Percentiles rank a stretch among this genome's conserved stretches.
phyloP scores from a whole-genome alignment of 2,797 vertebrate genomes.

The Sylvilagus floridanus region DNA sequence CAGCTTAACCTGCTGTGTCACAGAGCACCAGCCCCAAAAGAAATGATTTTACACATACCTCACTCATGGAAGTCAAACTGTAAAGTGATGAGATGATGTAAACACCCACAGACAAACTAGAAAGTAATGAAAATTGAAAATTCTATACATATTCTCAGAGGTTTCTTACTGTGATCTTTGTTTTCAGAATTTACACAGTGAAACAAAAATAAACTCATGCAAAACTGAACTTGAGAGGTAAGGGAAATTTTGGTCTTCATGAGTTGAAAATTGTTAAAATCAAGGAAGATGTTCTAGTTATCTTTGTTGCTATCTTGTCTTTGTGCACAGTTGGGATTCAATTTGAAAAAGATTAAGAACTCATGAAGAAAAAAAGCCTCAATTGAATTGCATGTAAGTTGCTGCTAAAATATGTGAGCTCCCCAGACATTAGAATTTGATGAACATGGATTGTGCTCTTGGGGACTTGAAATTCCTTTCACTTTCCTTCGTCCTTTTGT shows the following conservation, averaged over 20 bases:
- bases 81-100: not conserved
- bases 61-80: constrained; percentile 13
- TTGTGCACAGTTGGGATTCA: not conserved
- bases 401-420: not conserved
- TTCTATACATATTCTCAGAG: not conserved
- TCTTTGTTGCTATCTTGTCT: not conserved
- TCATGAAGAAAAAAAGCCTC: not conserved
- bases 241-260: not conserved
- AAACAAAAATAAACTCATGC: not conserved
- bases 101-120: not conserved
- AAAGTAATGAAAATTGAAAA: not conserved
- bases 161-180: not conserved
- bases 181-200: not conserved
- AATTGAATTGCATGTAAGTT: not conserved
- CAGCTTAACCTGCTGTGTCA: too few relatives aligned
- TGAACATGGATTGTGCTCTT: not conserved
- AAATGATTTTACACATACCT: not conserved
- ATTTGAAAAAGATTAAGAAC: not conserved
- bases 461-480: not conserved
- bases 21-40: not conserved
- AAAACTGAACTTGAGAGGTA: not conserved
- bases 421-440: not conserved
- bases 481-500: not conserved
- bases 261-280: not conserved
- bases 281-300: not conserved